Evolutionary conservation across 2,888 invertebrate species (phyloP).

Genomic region (Oligia latruncula): DNA sequence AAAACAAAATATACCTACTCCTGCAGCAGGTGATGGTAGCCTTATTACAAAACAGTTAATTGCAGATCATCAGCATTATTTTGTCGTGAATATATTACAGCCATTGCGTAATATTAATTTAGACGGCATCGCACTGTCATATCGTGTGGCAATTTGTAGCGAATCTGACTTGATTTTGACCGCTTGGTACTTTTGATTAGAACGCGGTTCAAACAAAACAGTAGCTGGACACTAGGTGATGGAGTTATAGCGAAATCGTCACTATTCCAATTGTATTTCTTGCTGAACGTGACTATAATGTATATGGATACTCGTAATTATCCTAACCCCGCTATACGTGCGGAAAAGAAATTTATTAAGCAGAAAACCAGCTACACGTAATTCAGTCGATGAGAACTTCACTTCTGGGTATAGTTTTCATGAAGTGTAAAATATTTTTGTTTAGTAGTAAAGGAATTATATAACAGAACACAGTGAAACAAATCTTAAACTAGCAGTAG

Average conservation of each 20-base stretch:
- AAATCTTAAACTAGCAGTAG: conserved; percentile 57
- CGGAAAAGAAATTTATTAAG: no score
- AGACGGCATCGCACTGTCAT: conserved; percentile 68
- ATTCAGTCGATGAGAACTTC: no score
- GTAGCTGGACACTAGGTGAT: no score
- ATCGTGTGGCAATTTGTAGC: conserved; percentile 71
- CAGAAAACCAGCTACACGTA: no score
- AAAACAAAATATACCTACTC: not conserved
- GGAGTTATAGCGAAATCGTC: no score
- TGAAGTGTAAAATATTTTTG: not conserved
- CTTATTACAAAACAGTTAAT: conserved; percentile 57
- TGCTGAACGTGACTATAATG: no score
- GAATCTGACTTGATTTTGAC: conserved; percentile 39
- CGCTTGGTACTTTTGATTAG: conserved; percentile 6
- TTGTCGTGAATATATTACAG: conserved; percentile 66
- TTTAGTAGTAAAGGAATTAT: not conserved
- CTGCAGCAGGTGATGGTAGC: conserved; percentile 48
- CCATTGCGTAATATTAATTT: conserved; percentile 66
- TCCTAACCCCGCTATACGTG: no score
- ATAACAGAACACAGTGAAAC: conserved; percentile 25
- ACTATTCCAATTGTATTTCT: no score
- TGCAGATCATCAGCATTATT: conserved; percentile 55
- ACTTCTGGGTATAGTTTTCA: no score
- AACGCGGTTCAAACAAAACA: not conserved
- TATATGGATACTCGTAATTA: no score